Base-by-base conservation (phyloP, 2,888 invertebrate species). In the Cantharis nigra region DNA sequence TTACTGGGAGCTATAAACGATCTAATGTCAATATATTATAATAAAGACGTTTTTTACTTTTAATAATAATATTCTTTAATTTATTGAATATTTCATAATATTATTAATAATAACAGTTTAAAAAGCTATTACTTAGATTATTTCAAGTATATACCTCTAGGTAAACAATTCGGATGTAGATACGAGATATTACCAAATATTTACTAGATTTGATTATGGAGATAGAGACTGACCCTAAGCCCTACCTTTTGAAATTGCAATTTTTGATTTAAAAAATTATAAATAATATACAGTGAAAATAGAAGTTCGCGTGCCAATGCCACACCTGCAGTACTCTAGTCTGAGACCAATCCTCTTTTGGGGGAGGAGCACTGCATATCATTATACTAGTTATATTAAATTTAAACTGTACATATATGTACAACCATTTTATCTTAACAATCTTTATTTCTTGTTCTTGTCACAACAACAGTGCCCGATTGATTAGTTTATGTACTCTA, bases 321-420 rank as follows among this genome's bases (percentile, higher is more conserved):
- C 83, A 82, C 83, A 83, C 83, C 83, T 83, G 82, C 80, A 78
- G 79, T 76, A 80, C 81, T 78, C 81, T 81, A 78, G 81, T 80
- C 78, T 79, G 80, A 79, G 62, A 81, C 83, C 83, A 82, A 83
- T 82, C 82, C 82, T 79, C 81, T 79, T 76, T 75, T 73, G 80
- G 80, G 81, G 84, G 83, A 81, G 84, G 82, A 79, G 82, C 81
- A 49, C 75, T 81, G 82, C 82, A 83, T 83, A 81, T 84, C 81
- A 83, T 83, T 83, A 83, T 82, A 77, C 71, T 65, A 71, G 76
- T 49, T 75, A 77, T 80, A 82, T 82, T 75, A 79, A 72, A 76
- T 78, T 78, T 75, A 78, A 75, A 78, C 63, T 33, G 33, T 62
- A 49, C 63, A 69, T 76, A 20, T 63, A 63, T 26, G 63, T 72